phyloP scores from a whole-genome alignment of 2,888 invertebrate genomes.

The Drosophila formosana region DNA sequence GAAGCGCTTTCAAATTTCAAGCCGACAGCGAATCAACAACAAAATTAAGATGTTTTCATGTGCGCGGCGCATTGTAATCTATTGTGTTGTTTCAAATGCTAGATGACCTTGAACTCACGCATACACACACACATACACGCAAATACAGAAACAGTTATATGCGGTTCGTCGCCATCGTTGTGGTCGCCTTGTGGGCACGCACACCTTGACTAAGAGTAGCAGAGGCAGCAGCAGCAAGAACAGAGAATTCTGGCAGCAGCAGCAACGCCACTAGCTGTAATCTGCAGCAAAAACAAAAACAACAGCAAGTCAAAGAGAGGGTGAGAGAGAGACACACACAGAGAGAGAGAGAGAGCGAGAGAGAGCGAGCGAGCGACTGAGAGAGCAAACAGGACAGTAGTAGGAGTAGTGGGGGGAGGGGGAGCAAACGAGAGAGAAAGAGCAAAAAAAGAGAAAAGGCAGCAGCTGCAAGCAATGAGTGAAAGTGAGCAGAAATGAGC shows the following conservation, averaged over 20 bases:
- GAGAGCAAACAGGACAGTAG: slow-evolving; percentile 3
- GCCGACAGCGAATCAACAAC: slow-evolving; percentile 23
- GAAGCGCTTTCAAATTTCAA: slow-evolving; percentile 27
- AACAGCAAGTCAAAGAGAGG: slow-evolving; percentile 25
- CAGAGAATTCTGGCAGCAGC: slow-evolving; percentile 20
- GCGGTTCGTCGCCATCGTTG: slow-evolving; percentile 53
- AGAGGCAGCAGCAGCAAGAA: slow-evolving; percentile 22
- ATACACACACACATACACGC: slow-evolving; percentile 46
- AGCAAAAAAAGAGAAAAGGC: slow-evolving; percentile 26
- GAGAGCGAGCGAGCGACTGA: slow-evolving; percentile 14
- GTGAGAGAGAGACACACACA: slow-evolving; percentile 16
- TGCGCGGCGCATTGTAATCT: slow-evolving; percentile 64
- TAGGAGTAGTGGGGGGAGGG: neutral
- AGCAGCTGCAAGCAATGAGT: slow-evolving; percentile 76
- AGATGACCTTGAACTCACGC: slow-evolving; percentile 84
- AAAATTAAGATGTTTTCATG: slow-evolving; percentile 65
- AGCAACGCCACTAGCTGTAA: slow-evolving; percentile 50
- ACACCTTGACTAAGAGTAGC: slow-evolving; percentile 62
- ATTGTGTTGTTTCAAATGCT: slow-evolving; percentile 82
- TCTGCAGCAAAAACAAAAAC: slow-evolving; percentile 58
- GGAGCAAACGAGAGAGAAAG: slow-evolving; percentile 34
- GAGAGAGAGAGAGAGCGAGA: too few species aligned
- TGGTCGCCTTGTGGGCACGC: slow-evolving; percentile 73
- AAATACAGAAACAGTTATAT: slow-evolving; percentile 46
- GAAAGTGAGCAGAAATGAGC: slow-evolving; percentile 80